phyloP scores from a whole-genome alignment of 1,140 invertebrate species.

The Zaprionus lachaisei region DNA sequence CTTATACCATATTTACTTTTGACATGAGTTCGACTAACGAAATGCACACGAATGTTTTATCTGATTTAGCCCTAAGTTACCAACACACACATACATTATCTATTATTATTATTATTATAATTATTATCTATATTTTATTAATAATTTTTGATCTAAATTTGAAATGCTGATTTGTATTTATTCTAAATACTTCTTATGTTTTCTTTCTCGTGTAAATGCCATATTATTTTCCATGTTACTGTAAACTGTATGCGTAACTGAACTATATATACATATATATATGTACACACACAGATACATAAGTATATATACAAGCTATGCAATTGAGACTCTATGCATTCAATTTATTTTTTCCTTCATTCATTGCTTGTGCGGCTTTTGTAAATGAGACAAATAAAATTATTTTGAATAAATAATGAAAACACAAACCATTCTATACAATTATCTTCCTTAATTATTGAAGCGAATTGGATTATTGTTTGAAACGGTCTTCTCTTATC shows the following conservation, averaged over 20 bases:
- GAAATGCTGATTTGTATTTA: constrained; percentile 63
- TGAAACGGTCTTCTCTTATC: neutral
- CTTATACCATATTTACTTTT: constrained; percentile 31
- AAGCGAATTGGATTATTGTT: neutral
- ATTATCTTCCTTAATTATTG: too few relatives aligned
- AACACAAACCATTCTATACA: constrained; percentile 4
- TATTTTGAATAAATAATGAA: constrained; percentile 77
- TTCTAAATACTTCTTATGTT: constrained; percentile 66
- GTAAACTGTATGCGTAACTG: constrained; percentile 37
- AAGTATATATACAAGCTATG: neutral
- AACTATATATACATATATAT: constrained; percentile 26
- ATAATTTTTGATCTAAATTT: constrained; percentile 36
- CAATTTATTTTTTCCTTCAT: constrained; percentile 5
- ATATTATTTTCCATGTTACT: constrained; percentile 58
- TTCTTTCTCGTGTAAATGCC: constrained; percentile 63
- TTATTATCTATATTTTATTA: constrained; percentile 13
- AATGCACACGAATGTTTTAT: constrained; percentile 43
- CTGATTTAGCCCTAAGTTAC: constrained; percentile 46
- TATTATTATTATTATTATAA: constrained; percentile 27
- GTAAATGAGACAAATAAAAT: constrained; percentile 74
- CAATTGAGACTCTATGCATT: neutral
- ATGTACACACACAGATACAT: constrained; percentile 21
- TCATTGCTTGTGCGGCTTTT: constrained; percentile 34
- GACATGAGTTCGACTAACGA: constrained; percentile 47
- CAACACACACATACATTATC: constrained; percentile 21